Percentiles rank a stretch among this genome's conserved stretches.
Conservation (phyloP, 2,113 vertebrate species). For the Speoplatyrhinus poulsoni region DNA sequence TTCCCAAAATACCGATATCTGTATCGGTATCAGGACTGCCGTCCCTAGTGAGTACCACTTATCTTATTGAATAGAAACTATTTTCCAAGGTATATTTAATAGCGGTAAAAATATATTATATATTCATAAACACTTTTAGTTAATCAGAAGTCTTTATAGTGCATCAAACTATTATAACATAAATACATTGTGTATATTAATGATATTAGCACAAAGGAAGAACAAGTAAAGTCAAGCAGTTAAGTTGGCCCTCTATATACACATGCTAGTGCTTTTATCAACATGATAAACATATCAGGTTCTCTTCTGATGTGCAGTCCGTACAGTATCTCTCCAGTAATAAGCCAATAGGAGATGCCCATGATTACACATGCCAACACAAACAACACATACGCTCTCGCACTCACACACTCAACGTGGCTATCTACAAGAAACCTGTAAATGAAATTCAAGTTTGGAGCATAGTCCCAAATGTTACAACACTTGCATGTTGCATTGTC, state of each 20-base stretch:
- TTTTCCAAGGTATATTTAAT: conserved; percentile 69
- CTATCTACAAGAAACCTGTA: conserved; percentile 27
- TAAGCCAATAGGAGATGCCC: conserved; percentile 1
- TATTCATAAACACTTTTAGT: conserved; percentile 61
- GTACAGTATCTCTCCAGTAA: conserved; percentile 6
- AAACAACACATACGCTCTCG: not conserved
- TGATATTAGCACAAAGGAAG: conserved; percentile 4
- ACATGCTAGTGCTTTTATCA: conserved; percentile 57
- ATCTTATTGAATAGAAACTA: not conserved
- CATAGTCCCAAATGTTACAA: conserved; percentile 13
- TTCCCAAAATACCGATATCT: no score
- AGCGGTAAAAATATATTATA: conserved; percentile 67
- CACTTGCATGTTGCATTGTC: not conserved
- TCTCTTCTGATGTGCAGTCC: conserved; percentile 14
- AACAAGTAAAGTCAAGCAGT: not conserved
- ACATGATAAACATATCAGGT: conserved; percentile 64
- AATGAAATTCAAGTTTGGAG: conserved; percentile 5
- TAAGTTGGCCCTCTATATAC: conserved; percentile 6
- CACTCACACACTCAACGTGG: not conserved
- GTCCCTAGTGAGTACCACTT: not conserved
- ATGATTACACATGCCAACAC: not conserved
- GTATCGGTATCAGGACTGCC: no score
- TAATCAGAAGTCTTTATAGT: conserved; percentile 49
- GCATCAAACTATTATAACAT: conserved; percentile 5
- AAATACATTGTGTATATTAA: conserved; percentile 19